phyloP scores from a whole-genome alignment of 2,797 vertebrate genomes.

The Cirrhinus mrigala region DNA sequence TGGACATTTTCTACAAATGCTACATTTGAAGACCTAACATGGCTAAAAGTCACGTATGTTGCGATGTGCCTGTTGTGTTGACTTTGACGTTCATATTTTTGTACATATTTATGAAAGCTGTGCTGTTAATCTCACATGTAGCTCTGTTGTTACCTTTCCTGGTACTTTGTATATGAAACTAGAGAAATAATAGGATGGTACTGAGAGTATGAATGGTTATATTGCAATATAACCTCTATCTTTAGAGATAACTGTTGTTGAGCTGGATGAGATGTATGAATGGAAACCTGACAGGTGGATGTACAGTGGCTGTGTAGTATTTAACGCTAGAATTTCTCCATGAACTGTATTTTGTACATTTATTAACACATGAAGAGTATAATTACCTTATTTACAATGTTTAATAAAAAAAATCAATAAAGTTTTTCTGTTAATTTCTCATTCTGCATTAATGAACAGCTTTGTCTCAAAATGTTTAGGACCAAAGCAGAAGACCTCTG shows the following conservation, averaged over 20 bases:
- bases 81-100: slow-evolving; percentile 68
- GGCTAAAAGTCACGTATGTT: slow-evolving; percentile 55
- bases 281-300: slow-evolving; percentile 66
- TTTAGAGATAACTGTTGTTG: slow-evolving; percentile 69
- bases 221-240: slow-evolving; percentile 86
- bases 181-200: slow-evolving; percentile 82
- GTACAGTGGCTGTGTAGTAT: slow-evolving; percentile 77
- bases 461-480: not conserved
- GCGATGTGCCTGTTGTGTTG: slow-evolving; percentile 36
- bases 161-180: slow-evolving; percentile 86
- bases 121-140: slow-evolving; percentile 78
- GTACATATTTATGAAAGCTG: slow-evolving; percentile 92
- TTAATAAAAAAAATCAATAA: slow-evolving; percentile 72
- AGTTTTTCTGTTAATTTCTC: slow-evolving; percentile 64
- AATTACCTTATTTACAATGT: slow-evolving; percentile 72
- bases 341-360: slow-evolving; percentile 75
- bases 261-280: slow-evolving; percentile 60
- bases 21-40: slow-evolving; percentile 53
- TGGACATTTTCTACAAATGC: slow-evolving; percentile 41
- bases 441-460: not conserved
- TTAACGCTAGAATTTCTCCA: slow-evolving; percentile 68
- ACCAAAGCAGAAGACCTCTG: not conserved
- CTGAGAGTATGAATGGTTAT: slow-evolving; percentile 81
- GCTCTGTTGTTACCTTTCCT: slow-evolving; percentile 80
- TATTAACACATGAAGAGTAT: slow-evolving; percentile 79